Evolutionary conservation across 2,797 vertebrate genomes (phyloP), one percentile per base, ranked within the genome.

Genomic region (Euthynnus affinis): DNA sequence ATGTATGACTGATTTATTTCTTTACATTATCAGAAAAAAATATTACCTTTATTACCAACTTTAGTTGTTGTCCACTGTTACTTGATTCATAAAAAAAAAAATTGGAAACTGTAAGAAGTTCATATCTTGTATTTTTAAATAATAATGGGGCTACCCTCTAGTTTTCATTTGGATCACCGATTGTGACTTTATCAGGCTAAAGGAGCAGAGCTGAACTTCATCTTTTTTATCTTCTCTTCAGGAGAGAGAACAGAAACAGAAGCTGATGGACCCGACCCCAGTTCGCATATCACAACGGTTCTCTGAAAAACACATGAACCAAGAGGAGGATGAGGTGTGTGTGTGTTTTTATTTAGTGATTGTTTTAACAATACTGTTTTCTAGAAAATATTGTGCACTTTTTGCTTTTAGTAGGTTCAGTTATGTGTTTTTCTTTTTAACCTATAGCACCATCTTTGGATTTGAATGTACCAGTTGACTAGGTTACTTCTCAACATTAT

Each of bases 161-260:
- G 13, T 68, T 55, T 70, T 29, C 8, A 46, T 65, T 44, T 70
- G 22, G 10, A 63, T 49, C n/a, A 51, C 10, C 0, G 23, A 3
- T 22, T 56, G 29, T 48, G 8, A 9, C 17, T 52, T 52, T 53
- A 61, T 25, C 18, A 9, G 22, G 5, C 37, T 3, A 4, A n/a
- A 55, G 29, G n/a, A 74, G 29, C 34, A 25, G 6, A 71, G 10
- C 1, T 63, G 15, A 72, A 57, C 9, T 20, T 67, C 0, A 10
- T 63, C 2, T 76, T 55, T 25, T 22, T 7, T 1, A 1, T 12
- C 32, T 76, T 22, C 13, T 34, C 52, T 72, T 51, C 88, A 98
- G 97, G 97, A 97, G 88, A 96, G 95, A 69, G 96, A 96, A 89
- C 94, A 96, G 85, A 96, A 96, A 84, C 94, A 95, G 91, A 97